Evolutionary conservation across 1,140 invertebrate genomes (phyloP).

Genomic region (Globodera rostochiensis): DNA sequence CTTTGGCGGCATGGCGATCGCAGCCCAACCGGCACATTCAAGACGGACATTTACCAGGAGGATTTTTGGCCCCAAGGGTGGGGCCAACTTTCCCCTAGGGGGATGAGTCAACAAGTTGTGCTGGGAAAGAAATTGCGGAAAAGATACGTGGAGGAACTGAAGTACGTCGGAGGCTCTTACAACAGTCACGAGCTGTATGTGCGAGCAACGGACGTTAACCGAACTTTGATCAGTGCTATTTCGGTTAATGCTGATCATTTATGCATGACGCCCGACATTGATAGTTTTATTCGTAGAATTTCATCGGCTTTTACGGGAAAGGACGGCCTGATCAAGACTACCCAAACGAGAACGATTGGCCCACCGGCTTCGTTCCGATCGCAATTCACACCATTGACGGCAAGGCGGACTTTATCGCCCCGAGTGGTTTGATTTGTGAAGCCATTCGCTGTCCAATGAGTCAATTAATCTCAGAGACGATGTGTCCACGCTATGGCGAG

Average conservation of each 20-base stretch:
- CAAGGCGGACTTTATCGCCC: conserved; percentile 22
- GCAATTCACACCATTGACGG: conserved; percentile 41
- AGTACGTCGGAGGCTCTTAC: conserved; percentile 21
- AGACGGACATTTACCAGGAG: conserved; percentile 33
- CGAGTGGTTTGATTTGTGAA: not conserved
- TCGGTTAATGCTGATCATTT: conserved; percentile 17
- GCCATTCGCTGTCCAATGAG: not conserved
- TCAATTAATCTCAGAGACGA: conserved; percentile 23
- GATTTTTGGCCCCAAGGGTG: conserved; percentile 41
- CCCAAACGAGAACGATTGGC: conserved; percentile 30
- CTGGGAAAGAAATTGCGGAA: conserved; percentile 25
- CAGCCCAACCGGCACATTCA: conserved; percentile 38
- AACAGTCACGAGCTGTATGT: conserved; percentile 45
- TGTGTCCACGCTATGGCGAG: conserved; percentile 15
- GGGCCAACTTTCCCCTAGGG: conserved; percentile 38
- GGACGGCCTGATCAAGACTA: conserved; percentile 27
- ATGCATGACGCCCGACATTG: not conserved
- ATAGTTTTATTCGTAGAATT: conserved; percentile 18
- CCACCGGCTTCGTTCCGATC: conserved; percentile 31
- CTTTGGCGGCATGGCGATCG: conserved; percentile 46
- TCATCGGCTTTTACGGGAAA: conserved; percentile 41
- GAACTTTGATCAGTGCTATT: conserved; percentile 43
- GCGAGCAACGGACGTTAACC: conserved; percentile 36
- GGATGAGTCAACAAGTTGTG: conserved; percentile 37
- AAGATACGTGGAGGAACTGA: conserved; percentile 36